These are phyloP conservation scores for Tetragnatha montana DNA, from an alignment of 2,888 invertebrate species.

Conservation along the genomic window DNA sequence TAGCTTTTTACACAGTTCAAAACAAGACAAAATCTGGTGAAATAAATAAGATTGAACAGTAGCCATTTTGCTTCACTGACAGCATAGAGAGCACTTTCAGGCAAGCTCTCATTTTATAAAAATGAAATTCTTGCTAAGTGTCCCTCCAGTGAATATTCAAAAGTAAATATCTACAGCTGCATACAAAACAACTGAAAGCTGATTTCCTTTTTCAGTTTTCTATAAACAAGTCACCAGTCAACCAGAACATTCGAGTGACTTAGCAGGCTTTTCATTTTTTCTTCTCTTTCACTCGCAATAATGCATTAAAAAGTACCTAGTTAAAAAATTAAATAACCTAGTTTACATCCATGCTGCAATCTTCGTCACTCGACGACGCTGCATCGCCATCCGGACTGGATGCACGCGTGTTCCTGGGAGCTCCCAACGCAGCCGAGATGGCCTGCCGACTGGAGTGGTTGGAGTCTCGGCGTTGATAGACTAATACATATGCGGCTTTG, in stretches of 20 bases:
- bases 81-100: slow-evolving; percentile 16
- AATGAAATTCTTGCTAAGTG: slow-evolving; percentile 66
- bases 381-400: slow-evolving; percentile 65
- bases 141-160: slow-evolving; percentile 52
- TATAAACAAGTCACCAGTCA: slow-evolving; percentile 31
- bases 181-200: slow-evolving; percentile 64
- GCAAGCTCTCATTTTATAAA: slow-evolving; percentile 63
- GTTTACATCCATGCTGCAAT: slow-evolving; percentile 70
- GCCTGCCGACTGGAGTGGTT: slow-evolving; percentile 30
- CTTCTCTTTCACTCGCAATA: slow-evolving; percentile 15
- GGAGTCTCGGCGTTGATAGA: slow-evolving; percentile 75
- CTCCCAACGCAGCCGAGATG: slow-evolving; percentile 69
- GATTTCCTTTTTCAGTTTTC: slow-evolving; percentile 24
- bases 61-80: slow-evolving; percentile 34
- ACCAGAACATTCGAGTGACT: slow-evolving; percentile 28
- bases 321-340: slow-evolving; percentile 54
- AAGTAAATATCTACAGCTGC: slow-evolving; percentile 61
- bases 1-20: slow-evolving; percentile 58
- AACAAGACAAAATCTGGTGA: slow-evolving; percentile 24
- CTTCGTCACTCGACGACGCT: slow-evolving; percentile 67
- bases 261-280: slow-evolving; percentile 31
- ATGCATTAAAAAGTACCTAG: slow-evolving; percentile 29
- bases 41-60: slow-evolving; percentile 53
- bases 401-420: slow-evolving; percentile 48
- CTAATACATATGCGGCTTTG: slow-evolving; percentile 78